A percentile compares a stretch with the other conserved stretches of the same genome.
phyloP scores from a whole-genome alignment of 2,113 vertebrate genomes.

The Cyrtonyx montezumae region DNA sequence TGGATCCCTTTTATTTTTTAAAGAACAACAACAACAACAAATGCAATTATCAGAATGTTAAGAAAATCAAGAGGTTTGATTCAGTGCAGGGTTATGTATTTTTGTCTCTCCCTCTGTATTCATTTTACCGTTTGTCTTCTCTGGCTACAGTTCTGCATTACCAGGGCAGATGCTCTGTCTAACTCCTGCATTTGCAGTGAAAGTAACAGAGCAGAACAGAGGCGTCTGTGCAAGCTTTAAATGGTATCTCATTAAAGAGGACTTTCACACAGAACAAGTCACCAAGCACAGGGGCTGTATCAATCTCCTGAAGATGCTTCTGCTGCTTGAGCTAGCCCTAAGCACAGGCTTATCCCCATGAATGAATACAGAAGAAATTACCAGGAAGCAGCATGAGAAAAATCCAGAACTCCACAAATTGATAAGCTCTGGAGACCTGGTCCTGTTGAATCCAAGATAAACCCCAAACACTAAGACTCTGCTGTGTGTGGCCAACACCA shows the following conservation, averaged over 20 bases:
- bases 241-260: background rate
- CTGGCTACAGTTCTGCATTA: background rate
- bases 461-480: background rate
- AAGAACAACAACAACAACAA: background rate
- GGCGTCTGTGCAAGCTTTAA: background rate
- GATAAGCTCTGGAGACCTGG: background rate
- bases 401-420: background rate
- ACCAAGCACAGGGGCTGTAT: background rate
- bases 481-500: background rate
- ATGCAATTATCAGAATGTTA: background rate
- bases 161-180: background rate
- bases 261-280: background rate
- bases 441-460: background rate
- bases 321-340: background rate
- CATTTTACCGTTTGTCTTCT: background rate
- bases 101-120: background rate
- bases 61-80: background rate
- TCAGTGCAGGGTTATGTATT: background rate
- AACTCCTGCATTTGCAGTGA: background rate
- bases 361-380: background rate
- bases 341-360: accelerated
- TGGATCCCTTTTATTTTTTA: background rate
- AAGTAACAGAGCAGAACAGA: background rate
- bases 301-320: background rate
- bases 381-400: background rate